These are phyloP conservation scores for Moxostoma hubbsi DNA, from an alignment of 2,797 vertebrate genomes.

Conservation along the genomic window DNA sequence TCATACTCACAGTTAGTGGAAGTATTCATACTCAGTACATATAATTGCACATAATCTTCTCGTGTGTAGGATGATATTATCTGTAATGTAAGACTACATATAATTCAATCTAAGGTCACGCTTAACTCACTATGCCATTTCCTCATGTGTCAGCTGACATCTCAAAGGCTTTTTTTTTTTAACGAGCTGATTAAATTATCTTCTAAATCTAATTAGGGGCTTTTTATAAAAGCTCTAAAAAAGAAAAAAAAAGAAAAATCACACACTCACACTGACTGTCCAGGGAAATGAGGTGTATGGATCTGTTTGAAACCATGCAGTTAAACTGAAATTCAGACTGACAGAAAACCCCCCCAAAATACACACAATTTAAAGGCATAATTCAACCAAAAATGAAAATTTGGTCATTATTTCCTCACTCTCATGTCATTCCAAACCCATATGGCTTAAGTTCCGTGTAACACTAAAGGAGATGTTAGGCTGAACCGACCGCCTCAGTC, in stretches of 20 bases:
- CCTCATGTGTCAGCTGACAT: conserved; percentile 52
- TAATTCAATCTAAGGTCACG: conserved; percentile 44
- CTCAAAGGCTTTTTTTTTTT: conserved; percentile 36
- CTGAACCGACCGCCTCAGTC: no score
- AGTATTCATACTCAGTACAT: conserved; percentile 8
- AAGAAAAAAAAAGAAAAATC: conserved; percentile 22
- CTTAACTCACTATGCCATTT: conserved; percentile 57
- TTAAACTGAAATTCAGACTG: neutral
- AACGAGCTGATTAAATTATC: conserved; percentile 64
- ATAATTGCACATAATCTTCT: conserved; percentile 49
- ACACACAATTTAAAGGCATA: no score
- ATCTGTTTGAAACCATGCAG: neutral
- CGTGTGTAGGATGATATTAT: conserved; percentile 41
- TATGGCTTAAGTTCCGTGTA: neutral
- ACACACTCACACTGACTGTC: conserved; percentile 47
- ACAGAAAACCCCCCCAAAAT: conserved; percentile 9
- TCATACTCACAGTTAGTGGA: conserved; percentile 10
- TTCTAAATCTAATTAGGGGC: conserved; percentile 73
- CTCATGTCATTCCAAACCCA: no score
- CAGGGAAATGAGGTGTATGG: conserved; percentile 53
- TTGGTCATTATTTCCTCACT: no score
- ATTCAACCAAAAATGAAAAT: no score
- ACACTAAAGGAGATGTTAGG: no score
- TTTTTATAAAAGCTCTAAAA: conserved; percentile 71
- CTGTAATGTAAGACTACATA: conserved; percentile 36